Evolutionary conservation across 2,888 invertebrate species (phyloP).

Genomic region (Eilema depressum): DNA sequence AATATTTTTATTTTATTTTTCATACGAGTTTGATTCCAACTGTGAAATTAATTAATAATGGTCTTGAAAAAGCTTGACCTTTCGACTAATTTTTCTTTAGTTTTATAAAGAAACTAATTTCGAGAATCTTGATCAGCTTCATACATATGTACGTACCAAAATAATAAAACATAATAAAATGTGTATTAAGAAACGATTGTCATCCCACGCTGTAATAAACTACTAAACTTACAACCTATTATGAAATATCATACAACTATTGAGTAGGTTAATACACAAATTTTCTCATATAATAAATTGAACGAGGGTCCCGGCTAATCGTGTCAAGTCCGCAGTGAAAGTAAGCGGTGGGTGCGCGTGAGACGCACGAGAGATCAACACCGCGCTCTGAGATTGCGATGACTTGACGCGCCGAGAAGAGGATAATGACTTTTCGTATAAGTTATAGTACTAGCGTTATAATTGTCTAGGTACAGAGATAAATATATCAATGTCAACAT

Average conservation of each 20-base stretch:
- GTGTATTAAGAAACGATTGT: neutral
- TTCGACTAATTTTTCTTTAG: neutral
- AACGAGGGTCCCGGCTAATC: constrained; percentile 60
- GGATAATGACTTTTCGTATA: constrained; percentile 28
- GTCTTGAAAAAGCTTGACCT: no score
- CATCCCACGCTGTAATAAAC: constrained; percentile 21
- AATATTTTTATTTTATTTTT: neutral
- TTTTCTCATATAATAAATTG: constrained; percentile 46
- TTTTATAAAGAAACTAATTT: neutral
- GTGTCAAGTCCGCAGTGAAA: constrained; percentile 73
- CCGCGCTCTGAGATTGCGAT: constrained; percentile 11
- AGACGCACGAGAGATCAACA: constrained; percentile 23
- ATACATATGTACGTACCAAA: neutral
- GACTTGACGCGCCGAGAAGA: constrained; percentile 13
- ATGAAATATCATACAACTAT: constrained; percentile 8
- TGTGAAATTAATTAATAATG: no score
- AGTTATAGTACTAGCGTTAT: neutral
- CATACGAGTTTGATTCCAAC: no score
- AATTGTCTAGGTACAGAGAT: neutral
- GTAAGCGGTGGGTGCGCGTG: constrained; percentile 56
- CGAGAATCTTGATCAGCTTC: neutral
- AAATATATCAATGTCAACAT: neutral
- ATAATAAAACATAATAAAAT: neutral
- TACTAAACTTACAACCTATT: constrained; percentile 19
- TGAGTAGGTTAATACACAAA: constrained; percentile 27